Evolutionary conservation across 2,113 vertebrate species (phyloP).

Genomic region (Ptilonorhynchus violaceus): DNA sequence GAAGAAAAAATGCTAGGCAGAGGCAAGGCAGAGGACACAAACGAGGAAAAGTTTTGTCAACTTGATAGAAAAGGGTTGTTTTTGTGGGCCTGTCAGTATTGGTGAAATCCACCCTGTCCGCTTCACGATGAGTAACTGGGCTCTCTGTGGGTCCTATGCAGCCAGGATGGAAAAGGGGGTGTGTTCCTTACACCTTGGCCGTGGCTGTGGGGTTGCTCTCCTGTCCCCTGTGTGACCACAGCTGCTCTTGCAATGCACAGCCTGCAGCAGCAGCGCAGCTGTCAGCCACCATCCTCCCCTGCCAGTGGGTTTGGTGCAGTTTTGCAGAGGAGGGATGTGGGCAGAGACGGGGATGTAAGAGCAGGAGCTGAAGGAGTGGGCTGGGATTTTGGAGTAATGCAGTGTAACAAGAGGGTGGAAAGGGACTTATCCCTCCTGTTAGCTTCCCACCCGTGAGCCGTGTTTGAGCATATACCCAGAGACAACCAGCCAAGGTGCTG

Average conservation of each 20-base stretch:
- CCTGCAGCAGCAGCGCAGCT: fast-evolving
- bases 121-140: not conserved
- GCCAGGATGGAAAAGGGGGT: not conserved
- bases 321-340: not conserved
- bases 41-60: not conserved
- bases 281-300: not conserved
- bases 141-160: not conserved
- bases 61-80: not conserved
- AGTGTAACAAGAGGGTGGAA: not conserved
- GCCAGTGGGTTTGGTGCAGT: not conserved
- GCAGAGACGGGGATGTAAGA: not conserved
- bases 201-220: fast-evolving
- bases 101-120: not conserved
- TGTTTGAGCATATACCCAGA: not conserved
- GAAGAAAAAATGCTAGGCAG: constrained; percentile 10
- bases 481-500: not conserved
- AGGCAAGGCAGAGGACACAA: not conserved
- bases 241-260: not conserved
- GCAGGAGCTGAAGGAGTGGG: not conserved
- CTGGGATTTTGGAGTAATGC: not conserved
- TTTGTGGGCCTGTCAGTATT: not conserved
- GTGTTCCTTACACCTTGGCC: fast-evolving
- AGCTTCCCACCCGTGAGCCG: fast-evolving
- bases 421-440: not conserved
- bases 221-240: fast-evolving